Base-by-base conservation (phyloP, 2,113 vertebrate species). In the Natator depressus region DNA sequence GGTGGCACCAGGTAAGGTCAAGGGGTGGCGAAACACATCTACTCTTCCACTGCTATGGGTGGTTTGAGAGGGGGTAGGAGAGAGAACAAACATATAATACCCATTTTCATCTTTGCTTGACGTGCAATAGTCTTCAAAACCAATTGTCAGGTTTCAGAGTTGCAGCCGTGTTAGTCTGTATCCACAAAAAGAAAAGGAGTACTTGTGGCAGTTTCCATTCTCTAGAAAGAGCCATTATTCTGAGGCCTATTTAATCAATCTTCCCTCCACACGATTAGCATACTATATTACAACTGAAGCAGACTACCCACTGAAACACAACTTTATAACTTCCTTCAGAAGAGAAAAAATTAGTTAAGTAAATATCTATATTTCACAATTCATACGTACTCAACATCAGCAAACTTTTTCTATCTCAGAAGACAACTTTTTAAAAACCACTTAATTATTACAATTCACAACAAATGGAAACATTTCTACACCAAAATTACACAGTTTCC, bases 141-240 rank as follows among this genome's bases (percentile, higher is more conserved):
- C n/a, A 94, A 82, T 93, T 93, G 80, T 42, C 42, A 42, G 42
- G 42, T 42, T 42, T 42, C 42, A 42, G 42, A 42, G 42, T 42
- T 5, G 42, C 42, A 42, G 42, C 42, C 5, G 42, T 42, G 42
- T 42, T 42, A 42, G 42, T 42, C 42, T 42, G 42, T 42, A 42
- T 42, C 42, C 42, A 42, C 42, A 42, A 42, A 42, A 42, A 42
- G 42, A 42, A 42, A 42, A 42, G 42, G 42, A 42, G 42, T 42
- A 42, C 42, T 42, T 42, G 42, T 42, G 42, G 42, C 42, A 95
- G 92, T 96, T 80, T 96, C 81, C 65, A 91, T 76, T 72, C 46
- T 79, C 76, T 87, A 95, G 85, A 96, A 95, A 93, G 84, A 76
- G 76, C 89, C 90, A 89, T 97, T 96, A 91, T 94, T 89, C 95